Evolutionary conservation across 1,140 invertebrate genomes (phyloP).

Genomic region (Cydia fagiglandana): DNA sequence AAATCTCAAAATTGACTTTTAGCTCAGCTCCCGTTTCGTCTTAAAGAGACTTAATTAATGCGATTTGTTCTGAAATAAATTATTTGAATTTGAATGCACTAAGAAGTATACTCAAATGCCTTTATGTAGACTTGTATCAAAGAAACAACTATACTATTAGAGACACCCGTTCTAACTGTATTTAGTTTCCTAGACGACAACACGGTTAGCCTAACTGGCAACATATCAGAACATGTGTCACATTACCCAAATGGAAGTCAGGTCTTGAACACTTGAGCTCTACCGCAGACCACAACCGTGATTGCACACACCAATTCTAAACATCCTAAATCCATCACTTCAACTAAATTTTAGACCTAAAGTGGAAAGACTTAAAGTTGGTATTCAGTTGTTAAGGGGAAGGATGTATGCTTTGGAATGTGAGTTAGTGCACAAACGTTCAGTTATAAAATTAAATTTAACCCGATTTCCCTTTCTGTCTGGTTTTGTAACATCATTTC

Average conservation of each 20-base stretch:
- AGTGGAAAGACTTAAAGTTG: background rate
- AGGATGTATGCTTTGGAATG: background rate
- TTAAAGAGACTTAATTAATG: too few species aligned
- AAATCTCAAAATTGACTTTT: too few species aligned
- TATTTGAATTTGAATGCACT: too few species aligned
- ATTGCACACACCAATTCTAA: background rate
- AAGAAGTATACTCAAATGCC: too few species aligned
- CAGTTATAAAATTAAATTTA: background rate
- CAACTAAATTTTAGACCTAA: background rate
- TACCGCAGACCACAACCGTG: constrained; percentile 10
- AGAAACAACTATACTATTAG: too few species aligned
- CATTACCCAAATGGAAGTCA: background rate
- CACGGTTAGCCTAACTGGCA: constrained; percentile 5
- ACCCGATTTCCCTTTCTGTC: background rate
- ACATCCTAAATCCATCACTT: background rate
- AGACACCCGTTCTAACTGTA: background rate
- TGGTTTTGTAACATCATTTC: constrained; percentile 3
- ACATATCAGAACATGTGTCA: background rate
- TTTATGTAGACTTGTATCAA: too few species aligned
- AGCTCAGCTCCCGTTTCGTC: too few species aligned
- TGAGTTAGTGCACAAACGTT: background rate
- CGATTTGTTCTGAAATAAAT: too few species aligned
- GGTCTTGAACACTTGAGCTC: background rate
- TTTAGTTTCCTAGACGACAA: background rate
- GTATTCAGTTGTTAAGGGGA: background rate